Conservation (phyloP, 2,113 vertebrate species). For the Mustelus asterias region DNA sequence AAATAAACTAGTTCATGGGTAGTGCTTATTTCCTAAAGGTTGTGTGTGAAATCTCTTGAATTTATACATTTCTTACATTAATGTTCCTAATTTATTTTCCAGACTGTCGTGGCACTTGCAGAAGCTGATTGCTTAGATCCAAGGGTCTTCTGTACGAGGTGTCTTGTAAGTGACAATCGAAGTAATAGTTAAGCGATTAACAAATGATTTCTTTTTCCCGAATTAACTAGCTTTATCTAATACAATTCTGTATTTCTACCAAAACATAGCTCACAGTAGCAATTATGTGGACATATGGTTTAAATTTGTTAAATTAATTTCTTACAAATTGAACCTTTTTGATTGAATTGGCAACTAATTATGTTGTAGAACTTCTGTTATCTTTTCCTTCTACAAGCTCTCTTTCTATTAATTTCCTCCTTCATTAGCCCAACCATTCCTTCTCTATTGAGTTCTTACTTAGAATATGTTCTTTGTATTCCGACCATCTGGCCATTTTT, state of each 20-base stretch:
- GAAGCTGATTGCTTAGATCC: conserved; percentile 84
- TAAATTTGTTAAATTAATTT: neutral
- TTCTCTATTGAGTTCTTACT: neutral
- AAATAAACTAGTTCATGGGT: neutral
- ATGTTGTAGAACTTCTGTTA: neutral
- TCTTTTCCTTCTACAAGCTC: neutral
- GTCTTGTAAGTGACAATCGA: conserved; percentile 71
- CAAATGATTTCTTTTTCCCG: neutral
- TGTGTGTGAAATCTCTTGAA: neutral
- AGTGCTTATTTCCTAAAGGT: neutral
- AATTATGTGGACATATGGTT: neutral
- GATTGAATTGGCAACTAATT: neutral
- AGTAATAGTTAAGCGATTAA: neutral
- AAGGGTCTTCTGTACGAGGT: conserved; percentile 82
- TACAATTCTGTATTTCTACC: neutral
- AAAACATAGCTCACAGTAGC: neutral
- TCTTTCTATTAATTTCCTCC: neutral
- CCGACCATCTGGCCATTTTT: neutral
- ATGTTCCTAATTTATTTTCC: conserved; percentile 44
- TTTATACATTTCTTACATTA: neutral
- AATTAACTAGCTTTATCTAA: neutral
- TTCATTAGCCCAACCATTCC: neutral
- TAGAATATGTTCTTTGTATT: neutral
- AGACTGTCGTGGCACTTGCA: conserved; percentile 82
- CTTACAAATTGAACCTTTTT: neutral